Evolutionary conservation across 1,140 invertebrate genomes (phyloP).

Genomic region (Papilio aristodemus): DNA sequence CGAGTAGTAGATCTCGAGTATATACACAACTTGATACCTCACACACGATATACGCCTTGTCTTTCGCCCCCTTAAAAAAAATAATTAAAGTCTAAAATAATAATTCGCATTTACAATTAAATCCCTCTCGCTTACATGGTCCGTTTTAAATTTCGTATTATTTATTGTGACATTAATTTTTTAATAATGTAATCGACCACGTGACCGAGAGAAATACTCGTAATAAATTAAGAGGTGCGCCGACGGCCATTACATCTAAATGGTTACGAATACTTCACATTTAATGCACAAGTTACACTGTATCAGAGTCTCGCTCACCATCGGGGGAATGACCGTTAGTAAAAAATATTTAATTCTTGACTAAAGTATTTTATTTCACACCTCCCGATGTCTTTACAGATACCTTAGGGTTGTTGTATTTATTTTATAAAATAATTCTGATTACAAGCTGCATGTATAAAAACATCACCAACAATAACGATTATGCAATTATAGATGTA

Average conservation of each 20-base stretch:
- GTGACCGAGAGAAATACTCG: constrained; percentile 54
- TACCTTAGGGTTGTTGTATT: constrained; percentile 57
- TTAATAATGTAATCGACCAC: constrained; percentile 31
- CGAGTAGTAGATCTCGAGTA: constrained; percentile 70
- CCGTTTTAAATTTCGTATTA: constrained; percentile 29
- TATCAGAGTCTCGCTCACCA: constrained; percentile 40
- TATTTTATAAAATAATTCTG: constrained; percentile 65
- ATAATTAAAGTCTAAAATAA: constrained; percentile 49
- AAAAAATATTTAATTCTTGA: constrained; percentile 57
- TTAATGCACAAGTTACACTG: constrained; percentile 44
- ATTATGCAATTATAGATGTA: constrained; percentile 69
- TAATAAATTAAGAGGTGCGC: constrained; percentile 57
- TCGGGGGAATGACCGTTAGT: constrained; percentile 45
- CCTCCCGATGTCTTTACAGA: constrained; percentile 68
- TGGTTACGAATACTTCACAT: constrained; percentile 54
- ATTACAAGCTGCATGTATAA: constrained; percentile 78
- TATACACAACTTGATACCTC: constrained; percentile 67
- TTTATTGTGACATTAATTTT: background rate
- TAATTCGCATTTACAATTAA: constrained; percentile 49
- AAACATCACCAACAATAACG: constrained; percentile 75
- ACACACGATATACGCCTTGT: constrained; percentile 49
- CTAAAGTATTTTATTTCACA: constrained; percentile 78
- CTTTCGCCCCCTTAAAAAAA: constrained; percentile 57
- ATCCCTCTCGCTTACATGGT: constrained; percentile 50
- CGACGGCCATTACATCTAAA: constrained; percentile 51